Evolutionary conservation across 2,113 vertebrate species (phyloP), one percentile per base, ranked within the genome.

Genomic region (Erythrolamprus reginae): DNA sequence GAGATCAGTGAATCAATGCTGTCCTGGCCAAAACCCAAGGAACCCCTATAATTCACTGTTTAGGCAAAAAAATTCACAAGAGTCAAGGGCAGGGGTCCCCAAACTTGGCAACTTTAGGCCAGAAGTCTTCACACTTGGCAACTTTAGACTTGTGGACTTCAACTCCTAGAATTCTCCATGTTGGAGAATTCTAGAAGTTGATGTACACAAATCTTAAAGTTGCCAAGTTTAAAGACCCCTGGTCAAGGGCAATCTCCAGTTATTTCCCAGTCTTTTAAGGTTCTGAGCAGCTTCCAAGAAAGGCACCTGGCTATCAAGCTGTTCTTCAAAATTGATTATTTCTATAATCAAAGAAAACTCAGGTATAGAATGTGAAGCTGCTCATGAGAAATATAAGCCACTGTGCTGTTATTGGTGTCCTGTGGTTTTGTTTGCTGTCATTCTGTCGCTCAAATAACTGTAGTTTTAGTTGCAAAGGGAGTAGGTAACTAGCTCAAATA

Each of bases 31-130:
- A 98, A 98, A 56, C 98, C 98, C 56, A 97, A 97, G 77, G 98
- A 98, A 82, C 98, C 98, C 0, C 98, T 95, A 86, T 98, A 98
- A 94, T 98, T 98, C 90, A 98, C 98, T 98, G 93, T 84, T 77
- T 93, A 58, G 50, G 94, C 0, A 92, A 89, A 86, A 86, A 5
- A 52, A 61, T 82, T 13, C 13, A 45, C 12, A 85, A 70, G 12
- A 33, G 38, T 13, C 5, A 12, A 26, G 0, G 3, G 5, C 7
- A 17, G 45, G 45, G 45, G 5, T 45, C 45, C 45, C 45, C 45
- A 45, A 45, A 45, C 45, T 45, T 45, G 45, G 45, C 45, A 45
- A 45, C 45, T 45, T 45, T 45, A 45, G 0, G 3, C 3, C 7
- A 17, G 45, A 5, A 5, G 5, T 45, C 45, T 5, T 5, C 45